These are phyloP conservation scores for Idaea straminata DNA, from an alignment of 2,888 invertebrate species.

Conservation along the genomic window DNA sequence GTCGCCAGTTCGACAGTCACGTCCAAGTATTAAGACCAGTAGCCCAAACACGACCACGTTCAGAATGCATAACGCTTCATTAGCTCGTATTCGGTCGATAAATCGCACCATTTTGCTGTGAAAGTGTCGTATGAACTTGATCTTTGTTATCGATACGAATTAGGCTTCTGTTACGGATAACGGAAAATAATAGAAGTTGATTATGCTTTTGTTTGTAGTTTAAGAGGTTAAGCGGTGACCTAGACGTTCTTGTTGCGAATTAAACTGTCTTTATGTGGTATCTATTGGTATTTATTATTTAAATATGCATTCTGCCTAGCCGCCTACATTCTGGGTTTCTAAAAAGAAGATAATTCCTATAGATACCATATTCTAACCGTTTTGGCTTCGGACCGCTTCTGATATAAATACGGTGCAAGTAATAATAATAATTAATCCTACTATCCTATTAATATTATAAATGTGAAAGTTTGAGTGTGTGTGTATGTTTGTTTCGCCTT, in stretches of 20 bases:
- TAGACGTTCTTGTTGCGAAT: not conserved
- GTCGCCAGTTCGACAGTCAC: not conserved
- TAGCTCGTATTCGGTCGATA: not conserved
- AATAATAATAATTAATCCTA: no score
- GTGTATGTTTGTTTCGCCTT: no score
- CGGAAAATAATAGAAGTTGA: not conserved
- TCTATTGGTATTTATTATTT: not conserved
- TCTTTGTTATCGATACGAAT: slow-evolving; percentile 1
- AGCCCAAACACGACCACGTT: not conserved
- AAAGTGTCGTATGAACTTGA: slow-evolving; percentile 2
- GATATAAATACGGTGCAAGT: no score
- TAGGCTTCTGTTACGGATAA: not conserved
- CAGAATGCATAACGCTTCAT: not conserved
- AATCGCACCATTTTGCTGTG: not conserved
- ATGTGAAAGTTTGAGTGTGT: no score
- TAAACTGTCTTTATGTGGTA: not conserved
- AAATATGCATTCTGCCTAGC: no score
- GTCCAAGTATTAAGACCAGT: not conserved
- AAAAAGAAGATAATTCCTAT: no score
- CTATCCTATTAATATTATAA: no score
- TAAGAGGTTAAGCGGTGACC: not conserved
- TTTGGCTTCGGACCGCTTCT: no score
- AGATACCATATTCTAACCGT: no score
- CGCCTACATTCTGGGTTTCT: no score
- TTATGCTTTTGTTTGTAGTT: not conserved